These are phyloP conservation scores for Dermatemys mawii DNA, from an alignment of 2,113 vertebrate species.

Conservation along the genomic window DNA sequence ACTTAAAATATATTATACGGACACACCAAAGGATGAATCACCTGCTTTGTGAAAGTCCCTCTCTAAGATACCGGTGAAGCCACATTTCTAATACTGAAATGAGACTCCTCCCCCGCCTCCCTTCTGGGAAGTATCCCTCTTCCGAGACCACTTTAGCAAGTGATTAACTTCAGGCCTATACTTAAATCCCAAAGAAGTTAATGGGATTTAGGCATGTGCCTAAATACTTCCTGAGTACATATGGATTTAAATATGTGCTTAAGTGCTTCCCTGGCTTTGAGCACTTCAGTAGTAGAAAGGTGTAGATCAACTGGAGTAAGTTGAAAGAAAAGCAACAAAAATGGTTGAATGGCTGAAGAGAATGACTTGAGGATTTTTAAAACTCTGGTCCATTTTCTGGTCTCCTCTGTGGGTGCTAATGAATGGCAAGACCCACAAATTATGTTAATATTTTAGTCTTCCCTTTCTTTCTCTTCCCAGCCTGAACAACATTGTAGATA, in stretches of 20 bases:
- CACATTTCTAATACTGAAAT: not conserved
- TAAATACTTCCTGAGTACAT: not conserved
- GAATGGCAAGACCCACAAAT: constrained; percentile 16
- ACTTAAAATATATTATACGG: not conserved
- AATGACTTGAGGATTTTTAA: constrained; percentile 20
- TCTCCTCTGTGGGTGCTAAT: not conserved
- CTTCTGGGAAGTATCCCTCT: not conserved
- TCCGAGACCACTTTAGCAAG: not conserved
- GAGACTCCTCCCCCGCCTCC: too few relatives aligned
- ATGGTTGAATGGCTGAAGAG: not conserved
- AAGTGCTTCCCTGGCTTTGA: not conserved
- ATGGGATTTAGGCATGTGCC: not conserved
- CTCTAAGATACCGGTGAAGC: not conserved
- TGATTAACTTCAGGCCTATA: not conserved
- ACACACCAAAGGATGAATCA: not conserved
- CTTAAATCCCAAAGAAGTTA: not conserved
- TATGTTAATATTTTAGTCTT: not conserved
- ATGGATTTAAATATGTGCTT: not conserved
- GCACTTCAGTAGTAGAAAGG: not conserved
- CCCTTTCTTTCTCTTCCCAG: constrained; percentile 8
- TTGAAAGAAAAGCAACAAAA: not conserved
- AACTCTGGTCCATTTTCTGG: not conserved
- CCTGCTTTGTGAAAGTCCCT: not conserved
- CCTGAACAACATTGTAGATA: not conserved
- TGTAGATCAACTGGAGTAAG: not conserved